Conservation (phyloP, 64 coral and sea anemone species). For the Stichodactyla helianthus region DNA sequence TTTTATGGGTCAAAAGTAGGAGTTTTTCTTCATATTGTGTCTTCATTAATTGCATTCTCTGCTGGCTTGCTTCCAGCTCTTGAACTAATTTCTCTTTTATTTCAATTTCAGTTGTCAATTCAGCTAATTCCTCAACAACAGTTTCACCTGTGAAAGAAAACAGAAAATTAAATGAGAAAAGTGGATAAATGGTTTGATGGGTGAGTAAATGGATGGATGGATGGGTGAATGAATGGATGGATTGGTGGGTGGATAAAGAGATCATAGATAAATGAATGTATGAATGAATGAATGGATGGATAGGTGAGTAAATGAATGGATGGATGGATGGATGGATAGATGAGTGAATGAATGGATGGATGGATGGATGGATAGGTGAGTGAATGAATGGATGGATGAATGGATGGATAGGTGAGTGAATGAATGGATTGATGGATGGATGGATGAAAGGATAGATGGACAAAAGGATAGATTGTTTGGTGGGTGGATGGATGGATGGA, state of each 20-base stretch:
- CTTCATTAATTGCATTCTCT: constrained; percentile 63
- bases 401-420: no score
- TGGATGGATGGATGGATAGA: neutral
- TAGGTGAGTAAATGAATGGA: neutral
- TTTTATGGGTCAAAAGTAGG: constrained; percentile 67
- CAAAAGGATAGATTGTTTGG: no score
- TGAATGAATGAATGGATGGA: neutral
- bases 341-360: neutral
- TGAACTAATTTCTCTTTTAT: constrained; percentile 94
- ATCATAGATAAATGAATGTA: neutral
- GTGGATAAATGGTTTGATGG: neutral
- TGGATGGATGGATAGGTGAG: no score
- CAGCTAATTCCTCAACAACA: constrained; percentile 60
- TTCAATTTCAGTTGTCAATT: constrained; percentile 83
- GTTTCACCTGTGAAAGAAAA: constrained; percentile 32
- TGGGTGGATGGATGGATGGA: no score
- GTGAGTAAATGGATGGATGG: neutral
- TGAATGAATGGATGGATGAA: no score
- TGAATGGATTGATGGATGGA: no score
- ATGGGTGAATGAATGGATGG: neutral
- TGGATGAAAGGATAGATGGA: no score
- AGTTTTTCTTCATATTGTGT: constrained; percentile 95
- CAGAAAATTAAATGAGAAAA: neutral
- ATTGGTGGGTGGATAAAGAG: no score
- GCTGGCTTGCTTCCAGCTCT: constrained; percentile 90